Percentiles rank a stretch among this genome's conserved stretches.
Conservation (phyloP, 64 coral and sea anemone genomes). For the Montipora sp. region DNA sequence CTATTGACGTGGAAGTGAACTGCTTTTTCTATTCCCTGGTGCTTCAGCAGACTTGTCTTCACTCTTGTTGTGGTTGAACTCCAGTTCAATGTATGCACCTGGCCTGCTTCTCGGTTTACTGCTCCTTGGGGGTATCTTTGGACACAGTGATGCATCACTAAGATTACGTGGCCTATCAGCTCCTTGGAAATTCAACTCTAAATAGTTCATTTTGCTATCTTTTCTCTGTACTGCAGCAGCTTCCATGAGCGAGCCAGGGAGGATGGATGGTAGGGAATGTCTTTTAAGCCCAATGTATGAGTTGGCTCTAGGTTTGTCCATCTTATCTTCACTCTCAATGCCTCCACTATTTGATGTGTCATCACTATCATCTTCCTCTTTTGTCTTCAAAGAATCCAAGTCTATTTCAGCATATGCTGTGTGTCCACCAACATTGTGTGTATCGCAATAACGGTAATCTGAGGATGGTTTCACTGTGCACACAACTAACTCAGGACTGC, state of each 20-base stretch:
- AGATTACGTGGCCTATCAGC: slow-evolving; percentile 32
- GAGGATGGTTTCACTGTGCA: slow-evolving; percentile 74
- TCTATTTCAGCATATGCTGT: slow-evolving; percentile 74
- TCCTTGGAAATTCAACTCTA: slow-evolving; percentile 32
- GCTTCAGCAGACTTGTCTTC: not conserved
- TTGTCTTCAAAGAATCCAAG: slow-evolving; percentile 52
- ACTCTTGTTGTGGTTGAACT: slow-evolving; percentile 36
- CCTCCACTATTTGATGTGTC: not conserved
- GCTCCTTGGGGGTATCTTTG: not conserved
- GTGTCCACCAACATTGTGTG: slow-evolving; percentile 10
- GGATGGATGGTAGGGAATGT: slow-evolving; percentile 28
- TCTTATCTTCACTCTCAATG: not conserved
- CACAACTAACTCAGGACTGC: slow-evolving; percentile 71
- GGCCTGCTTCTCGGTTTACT: not conserved
- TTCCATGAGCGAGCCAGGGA: not conserved
- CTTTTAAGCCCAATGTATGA: not conserved
- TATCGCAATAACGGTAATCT: slow-evolving; percentile 63
- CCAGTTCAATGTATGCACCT: slow-evolving; percentile 70
- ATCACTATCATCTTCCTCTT: not conserved
- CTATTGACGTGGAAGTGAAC: not conserved
- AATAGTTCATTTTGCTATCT: slow-evolving; percentile 2
- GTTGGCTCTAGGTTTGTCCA: not conserved
- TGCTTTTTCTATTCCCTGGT: slow-evolving; percentile 9
- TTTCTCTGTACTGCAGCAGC: not conserved
- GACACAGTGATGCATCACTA: slow-evolving; percentile 26